These are phyloP conservation scores for Sarcophaga variegata DNA, from an alignment of 2,888 invertebrate species.

Conservation along the genomic window DNA sequence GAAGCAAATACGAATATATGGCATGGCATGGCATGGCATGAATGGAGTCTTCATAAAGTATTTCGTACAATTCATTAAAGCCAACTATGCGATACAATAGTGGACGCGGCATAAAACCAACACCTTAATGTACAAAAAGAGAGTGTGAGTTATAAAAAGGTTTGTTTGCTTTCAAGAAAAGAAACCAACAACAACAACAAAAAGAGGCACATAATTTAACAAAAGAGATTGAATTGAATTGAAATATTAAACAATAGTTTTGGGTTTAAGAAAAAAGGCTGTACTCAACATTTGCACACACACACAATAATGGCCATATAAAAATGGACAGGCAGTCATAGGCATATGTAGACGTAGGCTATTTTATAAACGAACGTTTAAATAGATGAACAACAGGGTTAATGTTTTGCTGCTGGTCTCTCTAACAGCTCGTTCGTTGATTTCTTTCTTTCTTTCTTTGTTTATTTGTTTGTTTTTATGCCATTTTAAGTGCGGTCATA, in stretches of 20 bases:
- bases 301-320: background rate
- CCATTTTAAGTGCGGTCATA: conserved; percentile 60
- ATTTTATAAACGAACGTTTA: background rate
- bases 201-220: background rate
- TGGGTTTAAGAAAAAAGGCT: conserved; percentile 9
- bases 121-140: conserved; percentile 8
- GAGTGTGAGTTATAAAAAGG: conserved; percentile 17
- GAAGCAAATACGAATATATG: too few relatives aligned
- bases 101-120: background rate
- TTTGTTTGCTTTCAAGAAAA: background rate
- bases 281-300: conserved; percentile 1
- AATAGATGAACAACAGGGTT: conserved; percentile 23
- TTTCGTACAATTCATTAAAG: conserved; percentile 38
- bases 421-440: too few relatives aligned
- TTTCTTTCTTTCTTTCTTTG: too few relatives aligned
- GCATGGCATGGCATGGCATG: too few relatives aligned
- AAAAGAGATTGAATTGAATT: conserved; percentile 34
- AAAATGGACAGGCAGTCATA: background rate
- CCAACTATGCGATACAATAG: conserved; percentile 25
- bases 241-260: conserved; percentile 49
- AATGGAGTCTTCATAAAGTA: conserved; percentile 29
- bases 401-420: conserved; percentile 34
- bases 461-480: conserved; percentile 47
- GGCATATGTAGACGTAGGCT: background rate
- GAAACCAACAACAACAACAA: background rate